Evolutionary conservation across 2,113 vertebrate genomes (phyloP).

Genomic region (Tragelaphus imberbis): DNA sequence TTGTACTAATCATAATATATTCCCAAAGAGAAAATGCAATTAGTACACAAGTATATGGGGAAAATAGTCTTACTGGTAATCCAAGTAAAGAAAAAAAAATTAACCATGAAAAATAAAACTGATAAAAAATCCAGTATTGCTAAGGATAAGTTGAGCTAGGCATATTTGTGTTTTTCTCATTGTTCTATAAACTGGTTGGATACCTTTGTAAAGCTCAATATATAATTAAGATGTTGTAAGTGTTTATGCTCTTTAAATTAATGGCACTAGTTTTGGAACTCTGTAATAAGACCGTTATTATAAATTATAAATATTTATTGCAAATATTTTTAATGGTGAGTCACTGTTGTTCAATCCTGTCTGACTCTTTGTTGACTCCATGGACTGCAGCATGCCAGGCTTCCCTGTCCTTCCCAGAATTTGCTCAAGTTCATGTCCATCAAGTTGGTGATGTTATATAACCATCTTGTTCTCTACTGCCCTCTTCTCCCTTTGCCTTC

Average conservation of each 20-base stretch:
- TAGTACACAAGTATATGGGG: not conserved
- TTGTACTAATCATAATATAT: not conserved
- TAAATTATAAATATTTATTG: not conserved
- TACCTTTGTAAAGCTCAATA: not conserved
- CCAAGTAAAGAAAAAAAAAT: not conserved
- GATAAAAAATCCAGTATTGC: not conserved
- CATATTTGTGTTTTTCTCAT: not conserved
- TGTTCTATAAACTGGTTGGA: not conserved
- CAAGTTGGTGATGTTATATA: not conserved
- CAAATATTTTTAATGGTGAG: not conserved
- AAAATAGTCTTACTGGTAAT: not conserved
- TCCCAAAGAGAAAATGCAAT: not conserved
- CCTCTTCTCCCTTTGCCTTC: not conserved
- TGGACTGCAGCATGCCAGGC: not conserved
- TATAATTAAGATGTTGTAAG: not conserved
- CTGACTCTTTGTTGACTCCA: not conserved
- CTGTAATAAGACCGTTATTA: not conserved
- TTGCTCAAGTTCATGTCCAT: not conserved
- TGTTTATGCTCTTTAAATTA: conserved; percentile 18
- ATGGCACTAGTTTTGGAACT: not conserved
- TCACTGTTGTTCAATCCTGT: not conserved
- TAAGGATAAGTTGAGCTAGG: not conserved
- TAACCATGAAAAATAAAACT: not conserved
- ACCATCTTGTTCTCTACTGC: not conserved
- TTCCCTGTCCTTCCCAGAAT: not conserved